Percentiles rank a stretch among this genome's conserved stretches.
phyloP scores from a whole-genome alignment of 2,113 vertebrate species.

The Megaptera novaeangliae region DNA sequence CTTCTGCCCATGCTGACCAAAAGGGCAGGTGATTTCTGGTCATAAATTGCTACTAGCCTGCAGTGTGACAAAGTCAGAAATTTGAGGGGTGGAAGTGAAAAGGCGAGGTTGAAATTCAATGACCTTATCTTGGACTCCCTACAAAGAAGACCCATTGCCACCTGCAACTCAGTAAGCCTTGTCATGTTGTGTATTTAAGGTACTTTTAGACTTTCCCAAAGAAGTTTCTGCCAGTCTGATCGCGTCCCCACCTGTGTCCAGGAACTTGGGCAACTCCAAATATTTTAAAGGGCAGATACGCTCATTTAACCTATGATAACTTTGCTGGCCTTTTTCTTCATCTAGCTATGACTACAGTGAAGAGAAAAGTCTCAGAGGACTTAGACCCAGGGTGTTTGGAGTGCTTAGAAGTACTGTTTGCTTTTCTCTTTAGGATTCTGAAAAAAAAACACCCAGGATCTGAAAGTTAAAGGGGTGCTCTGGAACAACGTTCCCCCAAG shows the following conservation, averaged over 20 bases:
- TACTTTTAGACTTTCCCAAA: neutral
- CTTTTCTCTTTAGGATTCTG: neutral
- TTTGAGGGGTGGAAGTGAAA: neutral
- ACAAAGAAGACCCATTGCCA: neutral
- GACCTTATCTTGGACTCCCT: neutral
- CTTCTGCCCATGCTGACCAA: neutral
- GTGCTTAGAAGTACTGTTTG: constrained; percentile 65
- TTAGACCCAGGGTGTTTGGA: constrained; percentile 64
- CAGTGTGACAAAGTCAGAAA: neutral
- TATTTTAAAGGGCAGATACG: neutral
- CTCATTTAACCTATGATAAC: neutral
- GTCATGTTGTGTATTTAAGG: neutral
- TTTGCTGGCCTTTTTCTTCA: too few relatives aligned
- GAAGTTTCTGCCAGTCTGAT: neutral
- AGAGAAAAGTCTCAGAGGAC: constrained; percentile 63
- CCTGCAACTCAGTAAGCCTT: neutral
- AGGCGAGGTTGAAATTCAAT: neutral
- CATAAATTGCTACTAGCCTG: neutral
- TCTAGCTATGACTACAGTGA: constrained; percentile 41
- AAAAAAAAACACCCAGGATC: neutral
- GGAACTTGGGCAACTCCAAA: neutral
- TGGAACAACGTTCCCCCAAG: neutral
- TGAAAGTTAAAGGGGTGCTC: neutral
- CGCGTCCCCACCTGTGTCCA: neutral
- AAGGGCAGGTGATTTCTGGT: neutral